Evolutionary conservation across 1,140 invertebrate species (phyloP).

Genomic region (Teleopsis dalmanni): DNA sequence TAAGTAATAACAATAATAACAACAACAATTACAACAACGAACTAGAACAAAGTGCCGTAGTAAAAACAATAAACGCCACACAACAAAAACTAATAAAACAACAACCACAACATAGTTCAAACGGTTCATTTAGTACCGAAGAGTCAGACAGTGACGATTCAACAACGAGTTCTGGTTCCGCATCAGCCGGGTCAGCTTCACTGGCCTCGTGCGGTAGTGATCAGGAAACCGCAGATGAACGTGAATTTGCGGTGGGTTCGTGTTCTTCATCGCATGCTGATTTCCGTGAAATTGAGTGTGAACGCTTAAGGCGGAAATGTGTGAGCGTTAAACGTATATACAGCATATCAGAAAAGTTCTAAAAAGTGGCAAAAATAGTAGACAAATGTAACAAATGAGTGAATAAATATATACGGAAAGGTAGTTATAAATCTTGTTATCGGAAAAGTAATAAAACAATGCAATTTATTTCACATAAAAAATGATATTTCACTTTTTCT

Average conservation of each 20-base stretch:
- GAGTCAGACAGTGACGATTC: constrained; percentile 7
- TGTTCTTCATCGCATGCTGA: constrained; percentile 29
- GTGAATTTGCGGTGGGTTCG: constrained; percentile 18
- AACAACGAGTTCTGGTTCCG: constrained; percentile 4
- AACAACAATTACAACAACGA: constrained; percentile 15
- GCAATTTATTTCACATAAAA: too few relatives aligned
- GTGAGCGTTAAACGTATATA: constrained; percentile 43
- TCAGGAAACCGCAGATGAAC: constrained; percentile 34
- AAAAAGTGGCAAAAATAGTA: constrained; percentile 6
- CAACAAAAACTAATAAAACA: not conserved
- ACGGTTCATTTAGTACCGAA: constrained; percentile 1
- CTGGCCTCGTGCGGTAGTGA: constrained; percentile 23
- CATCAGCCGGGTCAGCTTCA: constrained; percentile 12
- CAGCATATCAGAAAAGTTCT: constrained; percentile 44
- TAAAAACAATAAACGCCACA: not conserved
- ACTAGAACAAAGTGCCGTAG: not conserved
- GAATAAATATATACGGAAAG: constrained; percentile 16
- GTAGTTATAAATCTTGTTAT: constrained; percentile 27
- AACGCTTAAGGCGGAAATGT: constrained; percentile 40
- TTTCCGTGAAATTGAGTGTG: constrained; percentile 41
- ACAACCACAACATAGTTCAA: not conserved
- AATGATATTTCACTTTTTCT: too few relatives aligned
- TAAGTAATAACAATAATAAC: constrained; percentile 19
- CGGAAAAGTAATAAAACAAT: too few relatives aligned
- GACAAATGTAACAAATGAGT: constrained; percentile 16